Evolutionary conservation across 2,113 vertebrate species (phyloP).

Genomic region (Odocoileus virginianus): DNA sequence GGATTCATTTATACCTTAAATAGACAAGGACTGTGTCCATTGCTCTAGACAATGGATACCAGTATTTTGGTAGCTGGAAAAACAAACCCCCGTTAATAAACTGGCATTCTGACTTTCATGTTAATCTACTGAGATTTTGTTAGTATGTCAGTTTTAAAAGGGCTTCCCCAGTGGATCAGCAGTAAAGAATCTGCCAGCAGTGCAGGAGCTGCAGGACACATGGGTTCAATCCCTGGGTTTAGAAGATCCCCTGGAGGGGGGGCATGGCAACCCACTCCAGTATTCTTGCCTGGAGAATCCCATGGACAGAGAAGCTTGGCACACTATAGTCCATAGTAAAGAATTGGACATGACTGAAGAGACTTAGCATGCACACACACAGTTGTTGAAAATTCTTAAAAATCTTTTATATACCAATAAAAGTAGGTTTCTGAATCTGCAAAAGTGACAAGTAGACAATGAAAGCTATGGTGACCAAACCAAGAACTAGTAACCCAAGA

Average conservation of each 20-base stretch:
- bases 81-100: not conserved
- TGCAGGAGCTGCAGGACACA: not conserved
- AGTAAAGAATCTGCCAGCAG: not conserved
- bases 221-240: not conserved
- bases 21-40: not conserved
- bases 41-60: not conserved
- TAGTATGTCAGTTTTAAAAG: not conserved
- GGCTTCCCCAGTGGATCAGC: not conserved
- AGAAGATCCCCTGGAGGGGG: not conserved
- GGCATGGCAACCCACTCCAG: not conserved
- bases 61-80: constrained; percentile 20
- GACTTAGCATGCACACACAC: not conserved
- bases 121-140: not conserved
- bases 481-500: not conserved
- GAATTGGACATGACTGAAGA: not conserved
- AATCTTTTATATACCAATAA: not conserved
- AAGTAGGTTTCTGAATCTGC: constrained; percentile 9
- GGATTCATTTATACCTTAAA: not conserved
- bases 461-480: not conserved
- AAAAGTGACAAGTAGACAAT: not conserved
- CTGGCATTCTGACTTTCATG: not conserved
- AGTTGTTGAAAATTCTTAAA: not conserved
- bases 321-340: not conserved
- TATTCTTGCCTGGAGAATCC: not conserved
- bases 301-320: not conserved